These are phyloP conservation scores for Pogonocichla stellata DNA, from an alignment of 2,113 vertebrate genomes.

Conservation along the genomic window DNA sequence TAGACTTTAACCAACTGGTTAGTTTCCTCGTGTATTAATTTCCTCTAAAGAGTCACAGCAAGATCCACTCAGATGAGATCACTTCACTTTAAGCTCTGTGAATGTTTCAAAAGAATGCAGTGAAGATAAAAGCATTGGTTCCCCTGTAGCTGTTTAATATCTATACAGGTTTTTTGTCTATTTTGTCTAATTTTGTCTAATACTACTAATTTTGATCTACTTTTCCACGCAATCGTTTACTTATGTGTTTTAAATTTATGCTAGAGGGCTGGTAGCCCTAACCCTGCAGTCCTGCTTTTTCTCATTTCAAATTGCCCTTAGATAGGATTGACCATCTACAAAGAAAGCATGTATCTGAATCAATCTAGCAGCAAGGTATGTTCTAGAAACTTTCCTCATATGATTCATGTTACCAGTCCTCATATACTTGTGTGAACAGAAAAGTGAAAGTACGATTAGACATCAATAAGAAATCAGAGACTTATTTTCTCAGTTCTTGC, in stretches of 20 bases:
- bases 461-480: not conserved
- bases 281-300: not conserved
- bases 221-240: not conserved
- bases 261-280: not conserved
- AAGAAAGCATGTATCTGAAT: not conserved
- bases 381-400: not conserved
- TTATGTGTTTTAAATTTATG: not conserved
- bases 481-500: not conserved
- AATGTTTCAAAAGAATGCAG: not conserved
- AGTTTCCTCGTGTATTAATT: not conserved
- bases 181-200: not conserved
- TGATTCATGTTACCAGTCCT: not conserved
- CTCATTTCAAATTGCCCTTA: not conserved
- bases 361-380: not conserved
- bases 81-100: not conserved
- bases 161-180: not conserved
- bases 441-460: not conserved
- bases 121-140: not conserved
- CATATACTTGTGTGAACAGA: not conserved
- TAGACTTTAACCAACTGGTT: not conserved
- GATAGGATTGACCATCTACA: not conserved
- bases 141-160: not conserved
- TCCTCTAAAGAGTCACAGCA: not conserved
- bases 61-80: not conserved
- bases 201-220: not conserved